phyloP scores from a whole-genome alignment of 2,797 vertebrate species.

The Chanos chanos region DNA sequence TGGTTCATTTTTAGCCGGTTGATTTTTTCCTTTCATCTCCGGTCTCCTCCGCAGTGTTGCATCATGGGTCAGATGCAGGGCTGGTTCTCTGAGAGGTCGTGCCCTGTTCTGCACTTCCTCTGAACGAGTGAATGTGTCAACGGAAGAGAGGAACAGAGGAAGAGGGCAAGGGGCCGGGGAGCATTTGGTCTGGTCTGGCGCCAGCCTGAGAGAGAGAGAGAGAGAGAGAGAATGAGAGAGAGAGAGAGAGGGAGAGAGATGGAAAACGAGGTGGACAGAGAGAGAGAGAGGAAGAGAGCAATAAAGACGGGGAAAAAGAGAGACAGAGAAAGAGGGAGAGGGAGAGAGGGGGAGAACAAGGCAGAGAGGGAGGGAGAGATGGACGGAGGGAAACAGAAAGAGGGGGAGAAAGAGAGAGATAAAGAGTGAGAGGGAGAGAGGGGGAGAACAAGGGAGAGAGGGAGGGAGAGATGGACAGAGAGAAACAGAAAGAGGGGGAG shows the following conservation, averaged over 20 bases:
- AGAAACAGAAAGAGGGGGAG: constrained; percentile 32
- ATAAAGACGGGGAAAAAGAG: background rate
- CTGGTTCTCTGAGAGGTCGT: constrained; percentile 11
- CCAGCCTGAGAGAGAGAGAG: constrained; percentile 34
- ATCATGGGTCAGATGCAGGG: constrained; percentile 1
- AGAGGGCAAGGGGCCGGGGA: constrained; percentile 28
- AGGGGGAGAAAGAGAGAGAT: constrained; percentile 12
- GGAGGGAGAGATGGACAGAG: too few species aligned
- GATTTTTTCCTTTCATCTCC: too few species aligned
- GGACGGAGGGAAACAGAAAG: background rate
- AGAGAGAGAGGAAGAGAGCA: background rate
- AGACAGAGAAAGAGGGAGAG: constrained; percentile 31
- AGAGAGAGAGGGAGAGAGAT: too few species aligned
- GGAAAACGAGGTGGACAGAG: background rate
- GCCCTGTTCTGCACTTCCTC: constrained; percentile 48
- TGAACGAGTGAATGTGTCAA: constrained; percentile 55
- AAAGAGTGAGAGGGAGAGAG: background rate
- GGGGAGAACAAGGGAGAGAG: too few species aligned
- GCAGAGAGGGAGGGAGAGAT: constrained; percentile 1
- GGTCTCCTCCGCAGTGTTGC: too few species aligned
- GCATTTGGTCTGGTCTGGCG: constrained; percentile 54
- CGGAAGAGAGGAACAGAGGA: constrained; percentile 37
- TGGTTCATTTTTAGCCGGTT: too few species aligned
- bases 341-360: constrained; percentile 30
- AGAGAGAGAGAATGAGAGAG: background rate